Evolutionary conservation across 2,797 vertebrate species (phyloP).

Genomic region (Taenioides sp.): DNA sequence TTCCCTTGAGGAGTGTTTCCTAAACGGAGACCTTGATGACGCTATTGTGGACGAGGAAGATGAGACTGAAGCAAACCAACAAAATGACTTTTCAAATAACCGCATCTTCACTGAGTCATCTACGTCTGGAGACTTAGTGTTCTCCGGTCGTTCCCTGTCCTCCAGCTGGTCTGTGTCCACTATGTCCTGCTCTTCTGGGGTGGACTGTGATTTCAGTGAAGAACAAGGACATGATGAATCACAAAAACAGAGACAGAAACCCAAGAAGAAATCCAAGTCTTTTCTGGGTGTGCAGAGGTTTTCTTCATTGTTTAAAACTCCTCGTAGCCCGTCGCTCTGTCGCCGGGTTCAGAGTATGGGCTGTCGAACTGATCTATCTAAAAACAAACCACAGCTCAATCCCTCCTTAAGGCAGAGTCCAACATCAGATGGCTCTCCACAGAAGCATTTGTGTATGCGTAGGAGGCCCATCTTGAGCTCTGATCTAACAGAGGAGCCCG

Average conservation of each 20-base stretch:
- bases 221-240: conserved; percentile 63
- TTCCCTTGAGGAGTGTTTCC: conserved; percentile 47
- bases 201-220: conserved; percentile 89
- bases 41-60: conserved; percentile 58
- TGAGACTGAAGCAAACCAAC: conserved; percentile 56
- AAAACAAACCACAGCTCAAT: conserved; percentile 62
- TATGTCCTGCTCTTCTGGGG: conserved; percentile 82
- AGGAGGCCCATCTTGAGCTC: conserved; percentile 90
- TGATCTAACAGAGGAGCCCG: conserved; percentile 68
- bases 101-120: conserved; percentile 73
- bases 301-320: conserved; percentile 79
- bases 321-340: conserved; percentile 74
- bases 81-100: conserved; percentile 48
- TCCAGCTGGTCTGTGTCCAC: conserved; percentile 80
- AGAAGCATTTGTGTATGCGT: conserved; percentile 68
- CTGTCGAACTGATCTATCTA: conserved; percentile 36
- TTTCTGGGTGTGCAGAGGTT: conserved; percentile 79
- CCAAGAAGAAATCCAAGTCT: conserved; percentile 72
- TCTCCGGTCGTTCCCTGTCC: conserved; percentile 65
- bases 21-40: conserved; percentile 48
- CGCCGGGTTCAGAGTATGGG: conserved; percentile 83
- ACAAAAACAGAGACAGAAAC: conserved; percentile 56
- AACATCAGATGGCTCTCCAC: conserved; percentile 35
- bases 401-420: conserved; percentile 69
- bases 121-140: conserved; percentile 78